phyloP scores from a whole-genome alignment of 2,888 invertebrate species.

The Plebejus argus region DNA sequence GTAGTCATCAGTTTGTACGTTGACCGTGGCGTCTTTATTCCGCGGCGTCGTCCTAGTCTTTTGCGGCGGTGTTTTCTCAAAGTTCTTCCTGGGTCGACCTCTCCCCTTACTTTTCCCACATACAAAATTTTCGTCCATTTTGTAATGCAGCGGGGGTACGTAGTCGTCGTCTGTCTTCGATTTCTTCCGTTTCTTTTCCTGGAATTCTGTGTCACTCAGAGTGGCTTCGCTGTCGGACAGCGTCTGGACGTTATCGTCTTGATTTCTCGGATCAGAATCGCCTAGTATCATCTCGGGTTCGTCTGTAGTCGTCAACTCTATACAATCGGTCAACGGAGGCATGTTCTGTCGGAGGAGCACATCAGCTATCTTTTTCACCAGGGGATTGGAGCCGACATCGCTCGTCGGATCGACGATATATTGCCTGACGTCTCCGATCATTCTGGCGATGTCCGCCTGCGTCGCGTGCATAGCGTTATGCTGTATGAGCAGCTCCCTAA shows the following conservation, averaged over 20 bases:
- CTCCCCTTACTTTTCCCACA: neutral
- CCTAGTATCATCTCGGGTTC: slow-evolving; percentile 33
- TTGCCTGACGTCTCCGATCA: slow-evolving; percentile 49
- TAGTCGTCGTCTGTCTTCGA: neutral
- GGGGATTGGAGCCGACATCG: slow-evolving; percentile 46
- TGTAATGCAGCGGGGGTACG: neutral
- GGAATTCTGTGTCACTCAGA: neutral
- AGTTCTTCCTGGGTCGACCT: neutral
- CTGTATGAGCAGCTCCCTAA: slow-evolving; percentile 23
- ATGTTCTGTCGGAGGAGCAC: slow-evolving; percentile 50
- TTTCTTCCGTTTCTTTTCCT: neutral
- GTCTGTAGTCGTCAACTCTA: neutral
- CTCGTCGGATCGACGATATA: slow-evolving; percentile 48
- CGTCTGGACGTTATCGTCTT: neutral
- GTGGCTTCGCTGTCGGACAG: neutral
- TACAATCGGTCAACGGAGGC: neutral
- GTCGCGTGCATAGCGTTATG: neutral
- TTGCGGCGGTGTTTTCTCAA: neutral
- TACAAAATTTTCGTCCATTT: neutral
- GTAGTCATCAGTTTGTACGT: neutral
- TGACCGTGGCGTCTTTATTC: neutral
- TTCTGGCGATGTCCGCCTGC: slow-evolving; percentile 43
- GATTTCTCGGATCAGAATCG: neutral
- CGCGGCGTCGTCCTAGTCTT: neutral
- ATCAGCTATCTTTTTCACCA: slow-evolving; percentile 56